Evolutionary conservation across 2,113 vertebrate genomes (phyloP).

Genomic region (Ascaphus truei): DNA sequence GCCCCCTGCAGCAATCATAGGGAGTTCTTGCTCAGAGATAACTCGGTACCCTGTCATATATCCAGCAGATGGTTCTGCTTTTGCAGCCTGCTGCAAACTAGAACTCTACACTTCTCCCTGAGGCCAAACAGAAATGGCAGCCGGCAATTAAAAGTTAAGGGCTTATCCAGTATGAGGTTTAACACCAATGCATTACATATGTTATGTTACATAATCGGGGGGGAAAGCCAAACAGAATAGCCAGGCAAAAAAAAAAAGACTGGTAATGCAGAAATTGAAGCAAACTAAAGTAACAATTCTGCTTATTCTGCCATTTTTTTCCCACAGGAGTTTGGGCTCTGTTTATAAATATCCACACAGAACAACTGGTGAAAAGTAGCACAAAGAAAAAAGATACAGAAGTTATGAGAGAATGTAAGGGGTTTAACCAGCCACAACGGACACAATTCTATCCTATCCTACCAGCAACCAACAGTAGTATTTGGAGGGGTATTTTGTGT

Average conservation of each 20-base stretch:
- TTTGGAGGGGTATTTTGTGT: too few species aligned
- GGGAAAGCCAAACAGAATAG: not conserved
- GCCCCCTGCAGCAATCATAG: not conserved
- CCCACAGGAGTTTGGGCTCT: too few species aligned
- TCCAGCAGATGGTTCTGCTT: not conserved
- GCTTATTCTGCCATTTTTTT: too few species aligned
- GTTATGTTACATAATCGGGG: not conserved
- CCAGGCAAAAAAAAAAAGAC: not conserved
- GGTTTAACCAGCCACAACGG: too few species aligned
- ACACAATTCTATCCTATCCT: too few species aligned
- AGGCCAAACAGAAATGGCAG: not conserved
- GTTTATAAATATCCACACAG: too few species aligned
- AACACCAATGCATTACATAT: not conserved
- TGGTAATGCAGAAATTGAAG: too few species aligned
- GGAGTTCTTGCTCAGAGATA: not conserved
- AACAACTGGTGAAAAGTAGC: too few species aligned
- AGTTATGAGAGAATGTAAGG: too few species aligned
- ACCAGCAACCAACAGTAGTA: too few species aligned
- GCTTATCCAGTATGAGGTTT: not conserved
- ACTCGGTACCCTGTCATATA: conserved; percentile 1
- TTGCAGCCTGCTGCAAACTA: not conserved
- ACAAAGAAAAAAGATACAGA: too few species aligned
- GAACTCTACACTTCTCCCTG: not conserved
- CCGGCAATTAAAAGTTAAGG: not conserved
- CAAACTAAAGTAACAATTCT: too few species aligned